Conservation (phyloP, 2,797 vertebrate species). For the Antrozous pallidus region DNA sequence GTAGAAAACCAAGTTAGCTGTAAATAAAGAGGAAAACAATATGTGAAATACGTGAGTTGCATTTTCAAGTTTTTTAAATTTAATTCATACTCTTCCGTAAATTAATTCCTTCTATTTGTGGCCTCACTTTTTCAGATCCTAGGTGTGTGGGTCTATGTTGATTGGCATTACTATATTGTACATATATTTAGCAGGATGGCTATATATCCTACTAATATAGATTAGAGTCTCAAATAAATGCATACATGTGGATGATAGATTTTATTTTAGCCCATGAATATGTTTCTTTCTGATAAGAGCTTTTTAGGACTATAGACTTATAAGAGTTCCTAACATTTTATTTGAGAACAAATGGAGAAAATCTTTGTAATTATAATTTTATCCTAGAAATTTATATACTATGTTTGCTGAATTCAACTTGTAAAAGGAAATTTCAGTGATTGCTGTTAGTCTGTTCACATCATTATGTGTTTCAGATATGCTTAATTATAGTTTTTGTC, state of each 20-base stretch:
- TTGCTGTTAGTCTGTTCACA: not conserved
- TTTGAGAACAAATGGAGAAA: not conserved
- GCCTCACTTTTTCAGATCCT: not conserved
- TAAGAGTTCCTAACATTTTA: not conserved
- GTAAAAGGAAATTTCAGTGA: not conserved
- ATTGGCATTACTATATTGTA: not conserved
- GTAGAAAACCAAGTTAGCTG: not conserved
- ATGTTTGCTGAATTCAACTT: not conserved
- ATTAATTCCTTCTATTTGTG: not conserved
- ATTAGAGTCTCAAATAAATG: not conserved
- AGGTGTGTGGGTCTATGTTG: not conserved
- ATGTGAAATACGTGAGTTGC: not conserved
- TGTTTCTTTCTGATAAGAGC: not conserved
- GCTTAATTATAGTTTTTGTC: not conserved
- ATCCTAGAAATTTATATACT: not conserved
- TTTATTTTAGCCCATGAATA: not conserved
- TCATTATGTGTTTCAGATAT: not conserved
- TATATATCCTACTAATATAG: not conserved
- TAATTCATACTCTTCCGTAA: constrained; percentile 48
- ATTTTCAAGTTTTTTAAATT: constrained; percentile 44
- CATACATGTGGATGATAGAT: not conserved
- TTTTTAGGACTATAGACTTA: not conserved
- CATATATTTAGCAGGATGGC: not conserved
- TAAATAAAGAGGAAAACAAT: constrained; percentile 18
- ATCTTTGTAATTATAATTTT: not conserved